Conservation (phyloP, 2,113 vertebrate genomes). For the Mus musculus region GRCm39 chr19:26640001-26640500, state of each 20-base stretch:
- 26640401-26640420: slow-evolving; percentile 55
- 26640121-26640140: background rate
- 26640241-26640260: background rate
- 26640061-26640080: background rate
- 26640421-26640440: slow-evolving; percentile 54
- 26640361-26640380: slow-evolving; percentile 9
- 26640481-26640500: slow-evolving; percentile 57
- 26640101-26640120: background rate
- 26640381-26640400: slow-evolving; percentile 15
- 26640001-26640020: slow-evolving; percentile 5
- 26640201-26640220: background rate
- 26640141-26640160: background rate
- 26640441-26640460: slow-evolving; percentile 39
- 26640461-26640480: slow-evolving; percentile 62
- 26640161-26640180: background rate
- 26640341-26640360: background rate
- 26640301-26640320: background rate
- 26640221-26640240: background rate
- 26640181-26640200: background rate
- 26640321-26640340: slow-evolving; percentile 11
- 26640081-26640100: background rate
- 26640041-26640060: slow-evolving; percentile 14
- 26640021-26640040: background rate
- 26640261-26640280: background rate
- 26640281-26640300: background rate